phyloP scores from a whole-genome alignment of 2,113 vertebrate genomes.

The Rhinoderma darwinii region DNA sequence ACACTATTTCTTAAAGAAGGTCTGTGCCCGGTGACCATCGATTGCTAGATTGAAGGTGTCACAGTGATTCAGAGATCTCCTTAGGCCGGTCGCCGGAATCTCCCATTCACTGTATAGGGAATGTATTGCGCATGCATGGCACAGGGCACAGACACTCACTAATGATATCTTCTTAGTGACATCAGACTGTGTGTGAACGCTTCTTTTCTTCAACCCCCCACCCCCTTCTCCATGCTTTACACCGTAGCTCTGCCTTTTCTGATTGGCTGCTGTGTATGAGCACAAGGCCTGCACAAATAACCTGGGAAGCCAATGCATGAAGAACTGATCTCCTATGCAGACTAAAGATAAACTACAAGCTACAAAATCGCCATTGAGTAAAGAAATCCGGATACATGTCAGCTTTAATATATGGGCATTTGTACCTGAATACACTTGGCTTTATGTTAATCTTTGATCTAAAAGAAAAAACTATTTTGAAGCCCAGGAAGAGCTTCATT shows the following conservation, averaged over 20 bases:
- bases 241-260: not conserved
- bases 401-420: not conserved
- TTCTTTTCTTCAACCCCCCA: no score
- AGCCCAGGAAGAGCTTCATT: not conserved
- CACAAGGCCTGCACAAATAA: not conserved
- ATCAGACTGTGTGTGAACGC: no score
- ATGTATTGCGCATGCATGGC: not conserved
- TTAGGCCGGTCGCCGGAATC: not conserved
- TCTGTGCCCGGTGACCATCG: no score
- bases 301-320: not conserved
- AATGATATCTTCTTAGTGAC: not conserved
- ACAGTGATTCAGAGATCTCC: not conserved
- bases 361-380: not conserved
- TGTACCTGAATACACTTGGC: not conserved
- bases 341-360: not conserved
- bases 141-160: not conserved
- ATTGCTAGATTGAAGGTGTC: not conserved
- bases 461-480: not conserved
- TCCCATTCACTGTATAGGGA: not conserved
- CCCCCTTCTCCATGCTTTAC: not conserved
- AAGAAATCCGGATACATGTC: not conserved
- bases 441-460: constrained; percentile 1
- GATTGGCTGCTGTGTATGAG: not conserved
- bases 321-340: not conserved
- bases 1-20: no score